A percentile compares a stretch with the other conserved stretches of the same genome.
phyloP scores from a whole-genome alignment of 1,140 invertebrate species.

The Condylostylus longicornis region DNA sequence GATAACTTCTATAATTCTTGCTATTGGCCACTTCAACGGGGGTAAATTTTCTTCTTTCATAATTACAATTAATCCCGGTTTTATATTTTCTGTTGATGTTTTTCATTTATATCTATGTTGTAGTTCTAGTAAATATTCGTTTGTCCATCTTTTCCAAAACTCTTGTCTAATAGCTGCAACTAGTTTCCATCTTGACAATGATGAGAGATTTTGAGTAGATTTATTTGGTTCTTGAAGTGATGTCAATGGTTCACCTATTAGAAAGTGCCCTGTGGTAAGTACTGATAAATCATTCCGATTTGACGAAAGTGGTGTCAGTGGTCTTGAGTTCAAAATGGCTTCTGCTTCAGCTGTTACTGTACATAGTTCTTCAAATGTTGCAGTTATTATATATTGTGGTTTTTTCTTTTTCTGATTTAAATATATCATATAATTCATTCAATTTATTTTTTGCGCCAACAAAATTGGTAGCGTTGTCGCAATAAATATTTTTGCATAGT shows the following conservation, averaged over 20 bases:
- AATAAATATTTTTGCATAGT: conserved; percentile 9
- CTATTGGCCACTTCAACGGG: conserved; percentile 21
- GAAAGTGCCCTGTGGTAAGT: conserved; percentile 25
- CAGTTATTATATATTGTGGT: not conserved
- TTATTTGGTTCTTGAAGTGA: conserved; percentile 7
- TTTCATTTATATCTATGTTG: conserved; percentile 22
- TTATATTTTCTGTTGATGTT: conserved; percentile 5
- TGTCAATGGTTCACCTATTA: conserved; percentile 18
- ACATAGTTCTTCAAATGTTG: conserved; percentile 12
- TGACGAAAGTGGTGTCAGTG: conserved; percentile 13
- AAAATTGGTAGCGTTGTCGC: conserved; percentile 24
- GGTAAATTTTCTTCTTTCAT: conserved; percentile 20
- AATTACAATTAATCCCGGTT: conserved; percentile 21
- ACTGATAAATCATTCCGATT: conserved; percentile 14
- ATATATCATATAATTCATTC: not conserved
- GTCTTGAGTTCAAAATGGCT: conserved; percentile 17
- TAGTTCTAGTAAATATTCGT: conserved; percentile 14
- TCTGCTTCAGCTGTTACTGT: conserved; percentile 14
- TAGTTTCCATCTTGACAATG: not conserved
- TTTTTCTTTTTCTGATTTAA: not conserved
- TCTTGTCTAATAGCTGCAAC: conserved; percentile 5
- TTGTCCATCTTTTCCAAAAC: conserved; percentile 18
- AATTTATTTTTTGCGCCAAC: conserved; percentile 12
- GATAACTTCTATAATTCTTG: conserved; percentile 12
- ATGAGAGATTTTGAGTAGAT: no score